Percentiles rank a stretch among this genome's conserved stretches.
Conservation (phyloP, 1,140 invertebrate genomes). For the Colletes latitarsis region DNA sequence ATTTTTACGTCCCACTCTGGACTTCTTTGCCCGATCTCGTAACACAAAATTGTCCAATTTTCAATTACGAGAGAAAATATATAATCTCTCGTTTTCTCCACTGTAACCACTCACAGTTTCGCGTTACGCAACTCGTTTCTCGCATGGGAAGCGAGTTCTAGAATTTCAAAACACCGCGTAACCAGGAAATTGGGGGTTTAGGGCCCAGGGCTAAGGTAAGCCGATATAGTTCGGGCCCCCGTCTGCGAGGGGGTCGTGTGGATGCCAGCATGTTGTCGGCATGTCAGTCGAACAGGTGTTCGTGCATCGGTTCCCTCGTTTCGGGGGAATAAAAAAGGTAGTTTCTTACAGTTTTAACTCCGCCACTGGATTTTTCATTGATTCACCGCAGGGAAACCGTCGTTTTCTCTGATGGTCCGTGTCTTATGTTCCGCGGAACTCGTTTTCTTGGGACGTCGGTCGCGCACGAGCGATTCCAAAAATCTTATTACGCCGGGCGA, state of each 20-base stretch:
- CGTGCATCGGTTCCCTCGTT: slow-evolving; percentile 35
- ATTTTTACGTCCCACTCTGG: no score
- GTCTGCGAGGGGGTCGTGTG: slow-evolving; percentile 19
- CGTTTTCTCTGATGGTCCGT: background rate
- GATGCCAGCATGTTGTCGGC: slow-evolving; percentile 1
- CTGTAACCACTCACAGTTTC: background rate
- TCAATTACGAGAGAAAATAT: no score
- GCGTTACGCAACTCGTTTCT: background rate
- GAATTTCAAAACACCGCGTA: slow-evolving; percentile 36
- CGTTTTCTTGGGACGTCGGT: background rate
- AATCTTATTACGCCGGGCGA: background rate
- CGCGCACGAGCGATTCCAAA: background rate
- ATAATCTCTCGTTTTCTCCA: no score
- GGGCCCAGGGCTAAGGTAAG: slow-evolving; percentile 29
- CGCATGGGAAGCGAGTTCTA: background rate
- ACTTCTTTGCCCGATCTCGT: no score
- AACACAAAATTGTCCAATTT: no score
- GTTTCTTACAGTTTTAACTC: slow-evolving; percentile 29
- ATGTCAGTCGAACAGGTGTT: slow-evolving; percentile 54
- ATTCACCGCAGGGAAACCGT: background rate
- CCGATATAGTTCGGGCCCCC: slow-evolving; percentile 28
- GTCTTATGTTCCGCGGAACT: background rate
- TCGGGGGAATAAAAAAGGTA: slow-evolving; percentile 11
- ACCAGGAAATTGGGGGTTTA: slow-evolving; percentile 38
- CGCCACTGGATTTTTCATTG: slow-evolving; percentile 26